A percentile compares a stretch with the other conserved stretches of the same genome.
phyloP scores from a whole-genome alignment of 2,113 vertebrate species.

The Talpa occidentalis region DNA sequence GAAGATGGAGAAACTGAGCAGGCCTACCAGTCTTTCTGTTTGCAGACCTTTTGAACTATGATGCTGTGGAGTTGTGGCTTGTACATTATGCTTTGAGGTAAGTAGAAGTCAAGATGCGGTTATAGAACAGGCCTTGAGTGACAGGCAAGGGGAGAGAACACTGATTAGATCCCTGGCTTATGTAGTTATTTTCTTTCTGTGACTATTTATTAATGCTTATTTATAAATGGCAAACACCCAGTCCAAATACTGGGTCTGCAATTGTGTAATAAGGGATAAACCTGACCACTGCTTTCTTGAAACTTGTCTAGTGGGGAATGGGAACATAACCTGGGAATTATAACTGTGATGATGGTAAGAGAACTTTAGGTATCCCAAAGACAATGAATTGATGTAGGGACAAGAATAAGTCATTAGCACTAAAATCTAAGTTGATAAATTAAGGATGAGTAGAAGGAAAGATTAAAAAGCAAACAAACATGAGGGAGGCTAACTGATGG shows the following conservation, averaged over 20 bases:
- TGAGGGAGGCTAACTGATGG: background rate
- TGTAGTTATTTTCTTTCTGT: background rate
- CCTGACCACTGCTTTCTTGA: background rate
- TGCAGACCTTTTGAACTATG: background rate
- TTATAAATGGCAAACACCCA: background rate
- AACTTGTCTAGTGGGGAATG: background rate
- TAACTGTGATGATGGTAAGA: background rate
- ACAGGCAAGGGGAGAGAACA: background rate
- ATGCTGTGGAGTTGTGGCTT: background rate
- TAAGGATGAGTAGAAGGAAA: background rate
- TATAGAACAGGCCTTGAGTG: background rate
- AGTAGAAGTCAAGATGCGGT: background rate
- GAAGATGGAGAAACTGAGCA: background rate
- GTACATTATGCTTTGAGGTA: too few species aligned
- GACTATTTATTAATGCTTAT: background rate
- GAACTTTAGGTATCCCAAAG: background rate
- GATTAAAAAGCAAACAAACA: background rate
- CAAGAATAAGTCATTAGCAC: background rate
- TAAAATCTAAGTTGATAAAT: background rate
- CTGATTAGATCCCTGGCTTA: background rate
- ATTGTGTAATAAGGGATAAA: background rate
- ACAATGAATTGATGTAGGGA: background rate
- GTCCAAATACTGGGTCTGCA: background rate
- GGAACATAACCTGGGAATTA: background rate
- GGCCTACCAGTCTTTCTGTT: too few species aligned